Conservation (phyloP, 2,797 vertebrate genomes). For the Amniataba percoides region DNA sequence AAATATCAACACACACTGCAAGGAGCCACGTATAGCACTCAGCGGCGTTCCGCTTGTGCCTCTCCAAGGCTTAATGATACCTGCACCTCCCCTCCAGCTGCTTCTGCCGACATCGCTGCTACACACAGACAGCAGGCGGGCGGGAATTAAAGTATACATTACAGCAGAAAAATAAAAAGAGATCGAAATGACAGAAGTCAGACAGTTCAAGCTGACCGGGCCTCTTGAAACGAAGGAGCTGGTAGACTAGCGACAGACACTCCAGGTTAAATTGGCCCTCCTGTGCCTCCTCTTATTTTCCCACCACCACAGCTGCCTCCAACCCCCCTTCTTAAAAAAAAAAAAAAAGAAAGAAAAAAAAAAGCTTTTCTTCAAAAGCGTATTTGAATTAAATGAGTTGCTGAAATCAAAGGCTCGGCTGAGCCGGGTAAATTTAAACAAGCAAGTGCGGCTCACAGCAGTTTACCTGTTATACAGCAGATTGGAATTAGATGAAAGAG, state of each 20-base stretch:
- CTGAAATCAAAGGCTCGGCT: slow-evolving; percentile 93
- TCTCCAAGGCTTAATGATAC: slow-evolving; percentile 94
- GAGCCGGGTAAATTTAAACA: slow-evolving; percentile 94
- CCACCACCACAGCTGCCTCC: slow-evolving; percentile 64
- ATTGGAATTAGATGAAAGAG: slow-evolving; percentile 88
- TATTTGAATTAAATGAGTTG: slow-evolving; percentile 97
- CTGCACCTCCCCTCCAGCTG: slow-evolving; percentile 93
- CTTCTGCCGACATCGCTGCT: slow-evolving; percentile 63
- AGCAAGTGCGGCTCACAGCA: slow-evolving; percentile 93
- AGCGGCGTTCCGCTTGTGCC: slow-evolving; percentile 69
- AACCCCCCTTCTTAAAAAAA: slow-evolving; percentile 31
- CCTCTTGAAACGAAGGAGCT: slow-evolving; percentile 94
- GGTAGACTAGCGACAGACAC: slow-evolving; percentile 91
- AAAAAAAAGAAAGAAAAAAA: slow-evolving; percentile 45
- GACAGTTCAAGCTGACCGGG: slow-evolving; percentile 98
- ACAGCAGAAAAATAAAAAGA: slow-evolving; percentile 96
- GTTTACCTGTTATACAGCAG: slow-evolving; percentile 93
- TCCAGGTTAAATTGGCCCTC: slow-evolving; percentile 99
- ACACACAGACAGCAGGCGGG: slow-evolving; percentile 73
- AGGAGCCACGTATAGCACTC: slow-evolving; percentile 76
- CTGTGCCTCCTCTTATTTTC: slow-evolving; percentile 86
- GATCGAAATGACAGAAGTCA: slow-evolving; percentile 98
- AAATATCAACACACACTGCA: slow-evolving; percentile 77
- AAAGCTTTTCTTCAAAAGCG: slow-evolving; percentile 91
- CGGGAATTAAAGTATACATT: slow-evolving; percentile 96